phyloP scores from a whole-genome alignment of 1,140 invertebrate genomes.

The Drosophila mojavensis region DNA sequence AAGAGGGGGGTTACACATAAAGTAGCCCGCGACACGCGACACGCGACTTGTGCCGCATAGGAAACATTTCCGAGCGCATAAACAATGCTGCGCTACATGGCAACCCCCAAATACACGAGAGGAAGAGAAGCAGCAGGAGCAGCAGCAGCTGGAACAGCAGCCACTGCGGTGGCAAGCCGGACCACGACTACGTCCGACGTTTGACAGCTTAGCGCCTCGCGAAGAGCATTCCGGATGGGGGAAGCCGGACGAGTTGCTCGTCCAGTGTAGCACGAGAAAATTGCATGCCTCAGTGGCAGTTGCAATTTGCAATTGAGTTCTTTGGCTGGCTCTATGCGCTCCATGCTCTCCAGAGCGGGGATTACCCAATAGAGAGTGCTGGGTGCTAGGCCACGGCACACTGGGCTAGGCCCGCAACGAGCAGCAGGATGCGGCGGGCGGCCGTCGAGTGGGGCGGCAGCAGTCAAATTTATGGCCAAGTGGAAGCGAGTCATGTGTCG shows the following conservation, averaged over 20 bases:
- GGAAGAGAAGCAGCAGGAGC: not conserved
- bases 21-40: conserved; percentile 48
- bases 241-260: not conserved
- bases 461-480: conserved; percentile 64
- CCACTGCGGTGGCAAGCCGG: conserved; percentile 30
- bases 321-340: conserved; percentile 44
- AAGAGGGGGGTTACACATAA: conserved; percentile 23
- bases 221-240: conserved; percentile 25
- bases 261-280: conserved; percentile 50
- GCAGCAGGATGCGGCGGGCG: not conserved
- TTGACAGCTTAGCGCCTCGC: conserved; percentile 81
- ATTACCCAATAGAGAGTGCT: conserved; percentile 13
- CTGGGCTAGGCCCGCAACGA: conserved; percentile 29
- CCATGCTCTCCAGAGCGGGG: conserved; percentile 1
- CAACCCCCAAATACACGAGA: conserved; percentile 41
- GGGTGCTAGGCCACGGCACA: conserved; percentile 20
- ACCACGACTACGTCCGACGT: conserved; percentile 56
- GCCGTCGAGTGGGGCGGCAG: not conserved
- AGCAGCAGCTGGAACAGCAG: conserved; percentile 40
- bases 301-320: conserved; percentile 83
- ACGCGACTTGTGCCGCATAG: conserved; percentile 13
- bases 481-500: conserved; percentile 53
- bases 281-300: conserved; percentile 76
- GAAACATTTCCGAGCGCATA: conserved; percentile 27
- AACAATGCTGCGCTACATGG: conserved; percentile 43